A percentile compares a stretch with the other conserved stretches of the same genome.
phyloP scores from a whole-genome alignment of 2,888 invertebrate species.

The Cybosia mesomella region DNA sequence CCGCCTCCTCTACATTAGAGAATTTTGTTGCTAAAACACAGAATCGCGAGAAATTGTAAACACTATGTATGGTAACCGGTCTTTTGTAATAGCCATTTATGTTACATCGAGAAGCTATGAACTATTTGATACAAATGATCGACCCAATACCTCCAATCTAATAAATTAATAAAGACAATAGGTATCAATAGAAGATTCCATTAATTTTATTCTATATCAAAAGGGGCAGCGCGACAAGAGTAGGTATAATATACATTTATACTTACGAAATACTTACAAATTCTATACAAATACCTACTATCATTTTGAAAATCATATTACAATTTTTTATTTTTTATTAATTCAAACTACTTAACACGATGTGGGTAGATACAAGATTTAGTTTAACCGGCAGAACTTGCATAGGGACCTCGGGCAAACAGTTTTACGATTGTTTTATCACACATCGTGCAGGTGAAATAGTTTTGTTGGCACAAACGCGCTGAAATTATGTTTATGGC shows the following conservation, averaged over 20 bases:
- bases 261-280: not conserved
- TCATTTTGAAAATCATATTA: not conserved
- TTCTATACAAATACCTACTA: not conserved
- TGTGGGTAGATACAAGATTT: not conserved
- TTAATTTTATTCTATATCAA: not conserved
- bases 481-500: constrained; percentile 74
- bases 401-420: constrained; percentile 53
- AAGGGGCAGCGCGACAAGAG: not conserved
- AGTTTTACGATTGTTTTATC: constrained; percentile 76
- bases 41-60: constrained; percentile 69
- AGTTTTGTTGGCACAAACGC: constrained; percentile 56
- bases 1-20: constrained; percentile 67
- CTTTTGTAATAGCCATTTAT: constrained; percentile 18
- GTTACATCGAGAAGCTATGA: constrained; percentile 22
- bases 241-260: no score
- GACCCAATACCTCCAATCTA: no score
- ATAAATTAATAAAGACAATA: not conserved
- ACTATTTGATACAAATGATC: constrained; percentile 8
- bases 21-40: constrained; percentile 77
- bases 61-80: constrained; percentile 46
- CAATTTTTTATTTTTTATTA: not conserved
- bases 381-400: not conserved
- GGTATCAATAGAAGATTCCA: not conserved
- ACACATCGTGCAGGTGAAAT: constrained; percentile 55
- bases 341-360: not conserved